phyloP scores from a whole-genome alignment of 2,113 vertebrate species.

The Athene noctua region DNA sequence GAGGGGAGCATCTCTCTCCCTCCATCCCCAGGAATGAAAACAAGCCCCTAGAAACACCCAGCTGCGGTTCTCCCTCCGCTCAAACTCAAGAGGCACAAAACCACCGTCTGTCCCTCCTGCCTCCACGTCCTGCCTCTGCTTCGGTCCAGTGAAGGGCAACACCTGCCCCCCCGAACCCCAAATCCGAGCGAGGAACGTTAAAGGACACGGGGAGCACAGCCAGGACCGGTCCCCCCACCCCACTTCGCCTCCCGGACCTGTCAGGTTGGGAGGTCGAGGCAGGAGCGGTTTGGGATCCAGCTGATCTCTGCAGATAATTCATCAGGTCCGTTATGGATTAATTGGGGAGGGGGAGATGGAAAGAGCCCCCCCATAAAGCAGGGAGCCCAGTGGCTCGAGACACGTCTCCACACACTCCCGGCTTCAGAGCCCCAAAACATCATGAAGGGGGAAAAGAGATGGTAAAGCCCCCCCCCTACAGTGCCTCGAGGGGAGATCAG shows the following conservation, averaged over 20 bases:
- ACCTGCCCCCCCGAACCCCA: rapidly evolving
- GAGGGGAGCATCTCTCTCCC: background rate
- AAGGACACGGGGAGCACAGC: background rate
- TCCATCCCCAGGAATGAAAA: background rate
- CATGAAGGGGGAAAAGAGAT: rapidly evolving
- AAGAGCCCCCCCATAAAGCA: background rate
- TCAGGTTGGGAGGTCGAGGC: background rate
- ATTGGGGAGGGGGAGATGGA: background rate
- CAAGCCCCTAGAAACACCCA: background rate
- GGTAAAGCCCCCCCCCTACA: background rate
- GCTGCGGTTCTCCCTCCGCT: background rate
- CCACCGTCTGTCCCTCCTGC: background rate
- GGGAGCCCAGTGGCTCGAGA: background rate
- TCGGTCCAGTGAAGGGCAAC: background rate
- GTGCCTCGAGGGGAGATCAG: background rate
- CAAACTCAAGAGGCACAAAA: background rate
- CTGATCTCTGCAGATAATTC: background rate
- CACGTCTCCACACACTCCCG: background rate
- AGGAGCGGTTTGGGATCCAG: background rate
- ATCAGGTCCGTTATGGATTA: background rate
- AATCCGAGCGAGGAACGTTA: background rate
- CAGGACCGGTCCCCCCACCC: background rate
- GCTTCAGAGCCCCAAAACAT: background rate
- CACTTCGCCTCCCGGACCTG: background rate
- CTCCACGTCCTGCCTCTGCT: background rate